Evolutionary conservation across 2,888 invertebrate genomes (phyloP).

Genomic region (Piscicola geometra): DNA sequence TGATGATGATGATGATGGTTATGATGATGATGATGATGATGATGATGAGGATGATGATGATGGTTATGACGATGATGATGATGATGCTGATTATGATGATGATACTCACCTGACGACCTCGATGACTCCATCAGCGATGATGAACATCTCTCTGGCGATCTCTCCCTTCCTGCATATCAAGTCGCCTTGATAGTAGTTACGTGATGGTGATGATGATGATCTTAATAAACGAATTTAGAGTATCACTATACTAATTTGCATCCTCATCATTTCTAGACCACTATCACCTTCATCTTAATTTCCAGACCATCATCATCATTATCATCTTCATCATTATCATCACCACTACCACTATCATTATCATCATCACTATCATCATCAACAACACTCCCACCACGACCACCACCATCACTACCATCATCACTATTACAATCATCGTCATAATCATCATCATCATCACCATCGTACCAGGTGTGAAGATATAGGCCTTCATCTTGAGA

Average conservation of each 20-base stretch:
- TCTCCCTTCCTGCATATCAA: conserved; percentile 91
- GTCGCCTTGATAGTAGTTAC: conserved; percentile 64
- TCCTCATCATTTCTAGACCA: conserved; percentile 9
- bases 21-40: conserved; percentile 4
- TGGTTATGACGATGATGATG: not conserved
- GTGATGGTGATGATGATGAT: conserved; percentile 21
- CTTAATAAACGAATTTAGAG: not conserved
- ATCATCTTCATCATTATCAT: conserved; percentile 14
- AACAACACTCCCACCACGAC: conserved; percentile 34
- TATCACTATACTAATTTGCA: not conserved
- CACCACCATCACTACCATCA: conserved; percentile 86
- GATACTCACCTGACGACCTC: conserved; percentile 36
- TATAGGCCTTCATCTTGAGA: conserved; percentile 94
- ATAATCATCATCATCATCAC: conserved; percentile 94
- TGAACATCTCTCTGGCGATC: conserved; percentile 94
- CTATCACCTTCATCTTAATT: conserved; percentile 9
- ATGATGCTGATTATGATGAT: conserved; percentile 2
- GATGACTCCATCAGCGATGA: conserved; percentile 79
- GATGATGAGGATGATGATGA: not conserved
- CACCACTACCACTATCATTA: not conserved
- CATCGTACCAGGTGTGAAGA: conserved; percentile 77
- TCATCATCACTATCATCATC: conserved; percentile 15
- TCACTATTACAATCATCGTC: conserved; percentile 92
- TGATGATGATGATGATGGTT: not conserved
- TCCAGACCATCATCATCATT: conserved; percentile 5